phyloP scores from a whole-genome alignment of 2,888 invertebrate species.

The Polymixis flavicincta region DNA sequence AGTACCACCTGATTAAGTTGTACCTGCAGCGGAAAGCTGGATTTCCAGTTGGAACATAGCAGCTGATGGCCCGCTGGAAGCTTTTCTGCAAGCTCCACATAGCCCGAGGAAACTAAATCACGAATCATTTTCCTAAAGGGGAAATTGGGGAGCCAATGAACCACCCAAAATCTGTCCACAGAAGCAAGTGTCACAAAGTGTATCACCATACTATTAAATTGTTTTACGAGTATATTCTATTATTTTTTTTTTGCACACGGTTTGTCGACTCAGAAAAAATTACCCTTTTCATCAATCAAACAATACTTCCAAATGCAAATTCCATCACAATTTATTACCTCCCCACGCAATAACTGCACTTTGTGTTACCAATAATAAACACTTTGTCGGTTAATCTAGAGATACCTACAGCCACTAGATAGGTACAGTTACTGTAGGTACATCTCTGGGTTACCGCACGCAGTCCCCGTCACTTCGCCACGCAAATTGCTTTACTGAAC shows the following conservation, averaged over 20 bases:
- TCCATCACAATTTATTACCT: not conserved
- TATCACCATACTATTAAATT: too few relatives aligned
- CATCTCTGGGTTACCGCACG: slow-evolving; percentile 70
- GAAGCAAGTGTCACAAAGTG: too few relatives aligned
- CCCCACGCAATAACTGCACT: not conserved
- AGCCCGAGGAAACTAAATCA: too few relatives aligned
- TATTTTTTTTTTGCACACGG: not conserved
- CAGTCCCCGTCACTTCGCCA: slow-evolving; percentile 76
- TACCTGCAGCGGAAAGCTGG: too few relatives aligned
- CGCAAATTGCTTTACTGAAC: slow-evolving; percentile 87
- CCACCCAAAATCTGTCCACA: too few relatives aligned
- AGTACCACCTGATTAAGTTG: too few relatives aligned
- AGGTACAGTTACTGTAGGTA: slow-evolving; percentile 45
- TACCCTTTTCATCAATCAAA: not conserved
- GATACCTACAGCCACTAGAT: slow-evolving; percentile 16
- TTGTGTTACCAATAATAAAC: slow-evolving; percentile 1
- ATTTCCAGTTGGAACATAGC: too few relatives aligned
- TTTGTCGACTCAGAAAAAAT: not conserved
- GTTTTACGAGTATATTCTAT: too few relatives aligned
- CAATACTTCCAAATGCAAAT: not conserved
- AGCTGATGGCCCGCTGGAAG: too few relatives aligned
- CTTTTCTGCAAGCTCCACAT: too few relatives aligned
- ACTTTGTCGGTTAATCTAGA: slow-evolving; percentile 7
- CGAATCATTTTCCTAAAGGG: too few relatives aligned
- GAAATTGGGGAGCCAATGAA: too few relatives aligned